phyloP scores from a whole-genome alignment of 2,888 invertebrate genomes.

The Conops quadrifasciatus region DNA sequence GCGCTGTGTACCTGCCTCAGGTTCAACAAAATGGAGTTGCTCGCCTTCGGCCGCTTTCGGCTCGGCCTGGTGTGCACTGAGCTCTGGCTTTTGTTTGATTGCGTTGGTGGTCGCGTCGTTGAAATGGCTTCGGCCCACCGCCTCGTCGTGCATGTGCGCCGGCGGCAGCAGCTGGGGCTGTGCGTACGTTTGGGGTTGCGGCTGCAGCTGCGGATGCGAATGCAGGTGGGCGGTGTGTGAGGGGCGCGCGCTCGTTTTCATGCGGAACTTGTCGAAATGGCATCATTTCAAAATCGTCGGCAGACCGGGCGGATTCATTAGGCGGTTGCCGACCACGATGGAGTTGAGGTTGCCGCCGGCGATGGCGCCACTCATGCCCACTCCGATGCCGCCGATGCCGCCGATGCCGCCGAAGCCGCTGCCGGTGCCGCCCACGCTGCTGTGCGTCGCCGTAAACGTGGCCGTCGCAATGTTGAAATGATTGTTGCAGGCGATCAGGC shows the following conservation, averaged over 20 bases:
- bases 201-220: conserved; percentile 28
- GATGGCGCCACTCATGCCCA: conserved; percentile 42
- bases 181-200: neutral
- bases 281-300: conserved; percentile 62
- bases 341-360: conserved; percentile 57
- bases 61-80: conserved; percentile 6
- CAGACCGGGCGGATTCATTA: conserved; percentile 57
- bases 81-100: conserved; percentile 26
- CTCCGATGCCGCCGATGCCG: conserved; percentile 55
- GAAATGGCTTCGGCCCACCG: conserved; percentile 30
- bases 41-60: conserved; percentile 14
- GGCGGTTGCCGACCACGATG: conserved; percentile 58
- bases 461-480: conserved; percentile 55
- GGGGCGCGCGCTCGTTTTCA: conserved; percentile 50
- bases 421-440: conserved; percentile 50
- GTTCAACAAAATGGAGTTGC: conserved; percentile 39
- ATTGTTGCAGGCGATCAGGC: conserved; percentile 44
- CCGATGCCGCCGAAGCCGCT: conserved; percentile 49
- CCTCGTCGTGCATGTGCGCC: conserved; percentile 1
- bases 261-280: conserved; percentile 57
- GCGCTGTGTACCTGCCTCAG: conserved; percentile 36
- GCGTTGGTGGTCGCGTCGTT: conserved; percentile 44
- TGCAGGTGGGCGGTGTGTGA: conserved; percentile 42
- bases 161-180: neutral
- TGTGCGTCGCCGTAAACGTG: conserved; percentile 51